phyloP scores from a whole-genome alignment of 2,113 vertebrate genomes.

The Thymallus thymallus region DNA sequence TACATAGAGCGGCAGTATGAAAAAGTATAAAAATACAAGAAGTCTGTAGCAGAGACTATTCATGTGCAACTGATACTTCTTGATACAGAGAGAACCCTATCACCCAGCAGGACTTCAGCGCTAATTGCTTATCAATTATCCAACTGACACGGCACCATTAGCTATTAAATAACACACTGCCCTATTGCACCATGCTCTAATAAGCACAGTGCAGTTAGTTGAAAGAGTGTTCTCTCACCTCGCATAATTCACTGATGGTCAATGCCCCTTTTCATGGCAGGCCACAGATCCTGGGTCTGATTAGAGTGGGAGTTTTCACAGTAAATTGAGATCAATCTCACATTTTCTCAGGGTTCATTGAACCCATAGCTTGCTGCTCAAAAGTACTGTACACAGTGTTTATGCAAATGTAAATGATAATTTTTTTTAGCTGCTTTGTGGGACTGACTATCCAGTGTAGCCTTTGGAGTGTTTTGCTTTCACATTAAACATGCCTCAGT shows the following conservation, averaged over 20 bases:
- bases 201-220: conserved; percentile 28
- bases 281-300: conserved; percentile 23
- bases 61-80: neutral
- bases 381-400: neutral
- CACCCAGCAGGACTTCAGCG: conserved; percentile 52
- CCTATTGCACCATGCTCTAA: conserved; percentile 47
- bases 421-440: no score
- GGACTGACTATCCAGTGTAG: no score
- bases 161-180: conserved; percentile 46
- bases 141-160: conserved; percentile 45
- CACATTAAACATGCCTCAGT: no score
- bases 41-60: neutral
- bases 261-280: conserved; percentile 35
- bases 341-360: conserved; percentile 16
- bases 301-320: neutral
- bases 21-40: no score
- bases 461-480: no score
- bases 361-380: neutral
- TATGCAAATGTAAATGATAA: neutral
- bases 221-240: conserved; percentile 32
- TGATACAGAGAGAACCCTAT: conserved; percentile 36
- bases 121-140: conserved; percentile 73
- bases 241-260: conserved; percentile 45
- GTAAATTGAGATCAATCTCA: conserved; percentile 23
- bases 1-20: no score